Conservation (phyloP, 2,888 invertebrate genomes). For the Sphinx pinastri region DNA sequence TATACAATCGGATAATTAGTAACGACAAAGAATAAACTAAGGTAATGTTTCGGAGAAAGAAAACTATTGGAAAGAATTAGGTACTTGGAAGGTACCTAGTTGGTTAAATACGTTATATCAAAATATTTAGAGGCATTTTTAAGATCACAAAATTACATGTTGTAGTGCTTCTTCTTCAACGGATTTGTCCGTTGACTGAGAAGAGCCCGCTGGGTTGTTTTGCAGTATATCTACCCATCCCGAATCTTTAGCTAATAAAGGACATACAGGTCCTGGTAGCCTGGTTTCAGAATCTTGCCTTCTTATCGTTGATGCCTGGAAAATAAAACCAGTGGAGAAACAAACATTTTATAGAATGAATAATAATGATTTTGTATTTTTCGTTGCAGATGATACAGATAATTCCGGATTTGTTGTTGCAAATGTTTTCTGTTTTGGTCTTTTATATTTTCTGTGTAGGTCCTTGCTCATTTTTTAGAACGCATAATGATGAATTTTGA, state of each 20-base stretch:
- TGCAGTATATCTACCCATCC: constrained; percentile 75
- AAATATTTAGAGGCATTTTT: neutral
- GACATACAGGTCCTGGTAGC: constrained; percentile 49
- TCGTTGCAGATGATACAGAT: constrained; percentile 43
- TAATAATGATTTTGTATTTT: neutral
- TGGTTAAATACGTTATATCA: no score
- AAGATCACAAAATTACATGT: constrained; percentile 56
- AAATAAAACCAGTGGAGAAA: neutral
- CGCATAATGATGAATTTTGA: constrained; percentile 43
- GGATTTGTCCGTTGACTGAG: constrained; percentile 42
- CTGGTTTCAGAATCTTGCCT: constrained; percentile 38
- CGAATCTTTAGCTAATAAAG: constrained; percentile 76
- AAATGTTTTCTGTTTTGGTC: constrained; percentile 56
- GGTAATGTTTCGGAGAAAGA: no score
- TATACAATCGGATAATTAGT: no score
- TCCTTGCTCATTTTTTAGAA: constrained; percentile 62
- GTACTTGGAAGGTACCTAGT: no score
- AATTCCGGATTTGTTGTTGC: constrained; percentile 58
- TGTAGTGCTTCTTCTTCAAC: constrained; percentile 68
- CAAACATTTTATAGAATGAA: constrained; percentile 26
- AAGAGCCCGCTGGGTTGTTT: constrained; percentile 39
- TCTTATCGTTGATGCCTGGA: constrained; percentile 45
- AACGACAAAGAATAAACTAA: no score
- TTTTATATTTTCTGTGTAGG: constrained; percentile 59
- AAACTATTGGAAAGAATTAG: no score